phyloP scores from a whole-genome alignment of 2,888 invertebrate species.

The Stenchaetothrips biformis region DNA sequence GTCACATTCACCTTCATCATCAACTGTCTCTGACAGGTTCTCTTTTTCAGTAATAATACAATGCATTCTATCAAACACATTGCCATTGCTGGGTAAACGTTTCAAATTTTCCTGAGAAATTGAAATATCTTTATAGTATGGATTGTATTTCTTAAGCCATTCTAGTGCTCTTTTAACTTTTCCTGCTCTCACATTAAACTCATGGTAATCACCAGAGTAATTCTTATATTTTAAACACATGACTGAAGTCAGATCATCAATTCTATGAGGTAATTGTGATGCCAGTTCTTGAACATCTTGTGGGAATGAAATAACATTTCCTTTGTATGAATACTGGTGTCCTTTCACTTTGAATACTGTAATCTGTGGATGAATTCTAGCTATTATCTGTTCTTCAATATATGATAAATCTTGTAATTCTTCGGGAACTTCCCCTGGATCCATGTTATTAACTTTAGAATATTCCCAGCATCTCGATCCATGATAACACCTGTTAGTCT shows the following conservation, averaged over 20 bases:
- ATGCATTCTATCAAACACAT: slow-evolving; percentile 8
- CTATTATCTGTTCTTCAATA: slow-evolving; percentile 30
- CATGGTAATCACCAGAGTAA: too few species aligned
- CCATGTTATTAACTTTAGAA: too few species aligned
- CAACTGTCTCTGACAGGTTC: too few species aligned
- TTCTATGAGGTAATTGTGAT: slow-evolving; percentile 13
- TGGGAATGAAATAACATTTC: slow-evolving; percentile 27
- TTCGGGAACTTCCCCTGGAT: slow-evolving; percentile 10
- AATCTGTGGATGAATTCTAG: slow-evolving; percentile 30
- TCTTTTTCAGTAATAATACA: too few species aligned
- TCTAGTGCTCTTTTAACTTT: too few species aligned
- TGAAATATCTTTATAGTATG: neutral
- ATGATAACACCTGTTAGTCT: too few species aligned
- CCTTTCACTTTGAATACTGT: slow-evolving; percentile 30
- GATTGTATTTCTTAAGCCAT: slow-evolving; percentile 19
- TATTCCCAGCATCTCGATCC: too few species aligned
- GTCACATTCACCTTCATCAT: too few species aligned
- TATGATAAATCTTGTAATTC: slow-evolving; percentile 25
- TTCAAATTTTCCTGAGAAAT: neutral
- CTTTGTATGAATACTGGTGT: slow-evolving; percentile 31
- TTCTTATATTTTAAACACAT: too few species aligned
- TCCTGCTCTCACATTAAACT: too few species aligned
- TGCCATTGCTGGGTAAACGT: slow-evolving; percentile 2
- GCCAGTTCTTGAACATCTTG: too few species aligned
- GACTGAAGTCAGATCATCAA: neutral